phyloP scores from a whole-genome alignment of 2,113 vertebrate genomes.

The Bostrychus sinensis region DNA sequence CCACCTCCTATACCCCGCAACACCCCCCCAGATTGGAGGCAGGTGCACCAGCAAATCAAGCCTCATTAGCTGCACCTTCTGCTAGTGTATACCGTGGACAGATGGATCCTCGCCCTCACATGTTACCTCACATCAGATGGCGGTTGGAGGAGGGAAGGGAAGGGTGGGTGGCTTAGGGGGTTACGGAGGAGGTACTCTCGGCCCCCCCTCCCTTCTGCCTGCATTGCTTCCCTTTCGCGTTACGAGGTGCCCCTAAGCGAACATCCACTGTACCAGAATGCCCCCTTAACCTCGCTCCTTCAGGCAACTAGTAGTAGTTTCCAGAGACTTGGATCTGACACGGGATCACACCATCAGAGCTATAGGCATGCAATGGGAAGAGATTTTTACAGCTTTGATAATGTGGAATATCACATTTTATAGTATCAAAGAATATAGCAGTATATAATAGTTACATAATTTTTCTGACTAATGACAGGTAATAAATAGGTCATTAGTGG shows the following conservation, averaged over 20 bases:
- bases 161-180: conserved; percentile 49
- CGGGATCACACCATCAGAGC: conserved; percentile 52
- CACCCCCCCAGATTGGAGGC: conserved; percentile 79
- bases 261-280: conserved; percentile 57
- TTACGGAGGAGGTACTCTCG: conserved; percentile 60
- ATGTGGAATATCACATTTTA: not conserved
- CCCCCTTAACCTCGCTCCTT: conserved; percentile 69
- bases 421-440: no score
- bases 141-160: conserved; percentile 69
- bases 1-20: conserved; percentile 39
- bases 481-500: no score
- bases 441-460: no score
- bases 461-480: no score
- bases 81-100: conserved; percentile 79
- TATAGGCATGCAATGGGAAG: not conserved
- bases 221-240: conserved; percentile 55
- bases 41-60: conserved; percentile 85
- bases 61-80: conserved; percentile 86
- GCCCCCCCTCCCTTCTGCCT: conserved; percentile 55
- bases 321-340: conserved; percentile 60
- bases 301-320: conserved; percentile 50
- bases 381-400: not conserved
- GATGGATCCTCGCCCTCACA: conserved; percentile 84
- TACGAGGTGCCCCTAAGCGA: conserved; percentile 59
- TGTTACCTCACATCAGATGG: conserved; percentile 84